phyloP scores from a whole-genome alignment of 2,113 vertebrate genomes.

The Cavia porcellus region DNA sequence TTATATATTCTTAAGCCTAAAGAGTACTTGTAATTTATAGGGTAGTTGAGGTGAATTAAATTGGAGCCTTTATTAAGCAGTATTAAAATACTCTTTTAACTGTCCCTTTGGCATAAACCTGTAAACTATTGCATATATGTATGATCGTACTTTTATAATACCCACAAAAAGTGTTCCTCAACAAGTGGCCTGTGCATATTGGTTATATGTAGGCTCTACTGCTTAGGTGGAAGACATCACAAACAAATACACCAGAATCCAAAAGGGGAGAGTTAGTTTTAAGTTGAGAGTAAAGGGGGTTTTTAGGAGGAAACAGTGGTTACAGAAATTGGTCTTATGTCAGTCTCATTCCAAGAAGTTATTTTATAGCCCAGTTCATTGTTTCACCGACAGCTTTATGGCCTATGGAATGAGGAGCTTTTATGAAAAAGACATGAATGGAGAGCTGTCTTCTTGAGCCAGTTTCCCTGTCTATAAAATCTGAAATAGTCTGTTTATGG shows the following conservation, averaged over 20 bases:
- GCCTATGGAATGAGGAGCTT: neutral
- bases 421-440: neutral
- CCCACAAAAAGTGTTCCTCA: neutral
- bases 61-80: neutral
- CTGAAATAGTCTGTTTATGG: neutral
- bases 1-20: conserved; percentile 35
- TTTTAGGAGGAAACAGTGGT: neutral
- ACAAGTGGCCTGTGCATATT: neutral
- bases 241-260: neutral
- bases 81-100: neutral
- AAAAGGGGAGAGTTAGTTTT: neutral
- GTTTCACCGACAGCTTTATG: neutral
- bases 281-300: neutral
- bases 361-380: neutral
- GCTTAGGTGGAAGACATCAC: neutral
- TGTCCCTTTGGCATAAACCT: neutral
- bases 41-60: neutral
- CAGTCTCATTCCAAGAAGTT: neutral
- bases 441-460: neutral
- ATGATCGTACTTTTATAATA: neutral
- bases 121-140: neutral
- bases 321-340: neutral
- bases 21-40: neutral
- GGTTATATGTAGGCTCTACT: neutral
- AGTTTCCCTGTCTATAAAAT: neutral